phyloP scores from a whole-genome alignment of 2,797 vertebrate genomes.

The Mus caroli region DNA sequence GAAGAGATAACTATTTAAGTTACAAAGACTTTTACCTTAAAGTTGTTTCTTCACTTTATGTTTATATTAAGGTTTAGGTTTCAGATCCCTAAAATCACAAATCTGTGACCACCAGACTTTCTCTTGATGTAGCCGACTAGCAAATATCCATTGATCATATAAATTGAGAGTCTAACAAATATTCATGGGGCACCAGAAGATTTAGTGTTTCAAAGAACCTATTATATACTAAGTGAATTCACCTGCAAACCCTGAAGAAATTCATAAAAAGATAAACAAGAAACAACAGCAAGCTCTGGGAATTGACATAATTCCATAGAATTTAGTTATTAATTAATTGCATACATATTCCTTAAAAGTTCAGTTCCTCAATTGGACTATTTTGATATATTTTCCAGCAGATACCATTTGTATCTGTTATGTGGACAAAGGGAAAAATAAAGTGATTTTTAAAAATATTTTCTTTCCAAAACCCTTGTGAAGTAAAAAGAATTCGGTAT shows the following conservation, averaged over 20 bases:
- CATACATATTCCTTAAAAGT: conserved; percentile 32
- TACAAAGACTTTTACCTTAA: neutral
- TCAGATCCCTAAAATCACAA: neutral
- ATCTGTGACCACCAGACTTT: neutral
- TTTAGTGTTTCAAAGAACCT: conserved; percentile 54
- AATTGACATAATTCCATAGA: conserved; percentile 31
- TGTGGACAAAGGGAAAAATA: conserved; percentile 51
- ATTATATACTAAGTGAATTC: conserved; percentile 62
- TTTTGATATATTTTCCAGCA: conserved; percentile 53
- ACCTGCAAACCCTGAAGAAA: conserved; percentile 48
- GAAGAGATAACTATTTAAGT: conserved; percentile 42
- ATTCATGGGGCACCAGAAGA: conserved; percentile 43
- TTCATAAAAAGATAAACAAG: conserved; percentile 49
- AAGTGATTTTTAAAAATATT: neutral
- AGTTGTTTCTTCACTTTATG: neutral
- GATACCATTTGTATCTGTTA: conserved; percentile 35
- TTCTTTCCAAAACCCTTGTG: conserved; percentile 50
- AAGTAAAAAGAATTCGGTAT: conserved; percentile 62
- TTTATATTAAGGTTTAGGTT: conserved; percentile 39
- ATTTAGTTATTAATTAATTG: conserved; percentile 53
- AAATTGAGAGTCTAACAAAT: conserved; percentile 30
- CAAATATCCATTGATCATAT: conserved; percentile 44
- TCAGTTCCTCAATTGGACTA: conserved; percentile 40
- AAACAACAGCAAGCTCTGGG: conserved; percentile 49
- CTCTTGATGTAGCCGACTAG: neutral